phyloP scores from a whole-genome alignment of 2,113 vertebrate species.

The Motacilla alba region DNA sequence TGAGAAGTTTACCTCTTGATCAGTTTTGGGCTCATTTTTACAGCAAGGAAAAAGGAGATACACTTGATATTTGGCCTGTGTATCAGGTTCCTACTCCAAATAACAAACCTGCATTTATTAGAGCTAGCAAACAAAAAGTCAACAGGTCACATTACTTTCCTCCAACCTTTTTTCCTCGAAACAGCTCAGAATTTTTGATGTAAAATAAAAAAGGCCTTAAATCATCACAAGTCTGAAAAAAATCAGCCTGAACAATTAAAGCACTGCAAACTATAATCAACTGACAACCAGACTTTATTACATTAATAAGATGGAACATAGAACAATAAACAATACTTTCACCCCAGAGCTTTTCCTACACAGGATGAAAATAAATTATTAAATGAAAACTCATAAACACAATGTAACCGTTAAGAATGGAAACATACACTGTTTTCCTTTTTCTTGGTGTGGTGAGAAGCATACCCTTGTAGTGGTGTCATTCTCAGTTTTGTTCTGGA shows the following conservation, averaged over 20 bases:
- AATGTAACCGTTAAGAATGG: background rate
- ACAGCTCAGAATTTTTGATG: background rate
- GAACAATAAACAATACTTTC: background rate
- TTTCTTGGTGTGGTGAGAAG: conserved; percentile 81
- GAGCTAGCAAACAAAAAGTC: background rate
- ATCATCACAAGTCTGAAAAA: background rate
- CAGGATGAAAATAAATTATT: background rate
- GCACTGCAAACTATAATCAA: background rate
- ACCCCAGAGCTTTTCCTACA: background rate
- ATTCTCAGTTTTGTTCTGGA: conserved; percentile 73
- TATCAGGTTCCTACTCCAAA: background rate
- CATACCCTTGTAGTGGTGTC: conserved; percentile 63
- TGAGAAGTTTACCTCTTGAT: background rate
- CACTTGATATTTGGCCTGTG: background rate
- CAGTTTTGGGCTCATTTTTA: background rate
- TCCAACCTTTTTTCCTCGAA: background rate
- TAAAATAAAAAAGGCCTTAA: background rate
- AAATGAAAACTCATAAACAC: background rate
- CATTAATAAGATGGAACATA: background rate
- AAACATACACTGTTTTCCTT: conserved; percentile 81
- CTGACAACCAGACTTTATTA: background rate
- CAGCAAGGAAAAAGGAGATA: background rate
- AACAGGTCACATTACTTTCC: background rate
- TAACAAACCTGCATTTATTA: background rate
- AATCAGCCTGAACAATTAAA: background rate